A percentile compares a stretch with the other conserved stretches of the same genome.
Conservation (phyloP, 2,888 invertebrate genomes). For the Archips xylosteana region DNA sequence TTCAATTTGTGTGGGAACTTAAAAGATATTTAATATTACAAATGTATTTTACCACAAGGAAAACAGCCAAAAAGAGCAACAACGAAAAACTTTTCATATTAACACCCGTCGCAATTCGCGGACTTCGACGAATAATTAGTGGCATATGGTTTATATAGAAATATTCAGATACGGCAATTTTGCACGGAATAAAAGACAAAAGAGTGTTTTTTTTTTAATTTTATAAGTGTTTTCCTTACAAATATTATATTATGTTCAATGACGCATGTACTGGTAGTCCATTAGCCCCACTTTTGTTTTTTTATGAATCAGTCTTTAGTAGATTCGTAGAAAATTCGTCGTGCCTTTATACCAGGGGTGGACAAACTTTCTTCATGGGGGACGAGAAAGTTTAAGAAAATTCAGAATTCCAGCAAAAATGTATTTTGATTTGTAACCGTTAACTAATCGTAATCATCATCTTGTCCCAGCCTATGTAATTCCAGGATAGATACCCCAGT, state of each 20-base stretch:
- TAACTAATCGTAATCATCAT: no score
- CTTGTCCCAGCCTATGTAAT: no score
- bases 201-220: background rate
- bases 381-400: no score
- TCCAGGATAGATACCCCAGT: no score
- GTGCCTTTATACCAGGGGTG: no score
- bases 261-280: slow-evolving; percentile 4
- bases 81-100: slow-evolving; percentile 28
- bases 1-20: background rate
- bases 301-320: background rate
- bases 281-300: background rate
- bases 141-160: slow-evolving; percentile 12
- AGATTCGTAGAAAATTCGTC: background rate
- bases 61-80: slow-evolving; percentile 17
- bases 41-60: slow-evolving; percentile 26
- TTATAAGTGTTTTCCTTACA: background rate
- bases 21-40: background rate
- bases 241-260: background rate
- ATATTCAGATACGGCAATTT: slow-evolving; percentile 15
- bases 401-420: no score
- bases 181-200: slow-evolving; percentile 1
- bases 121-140: background rate
- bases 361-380: no score
- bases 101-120: background rate
- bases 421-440: no score